Evolutionary conservation across 2,888 invertebrate species (phyloP).

Genomic region (Ditula angustiorana): DNA sequence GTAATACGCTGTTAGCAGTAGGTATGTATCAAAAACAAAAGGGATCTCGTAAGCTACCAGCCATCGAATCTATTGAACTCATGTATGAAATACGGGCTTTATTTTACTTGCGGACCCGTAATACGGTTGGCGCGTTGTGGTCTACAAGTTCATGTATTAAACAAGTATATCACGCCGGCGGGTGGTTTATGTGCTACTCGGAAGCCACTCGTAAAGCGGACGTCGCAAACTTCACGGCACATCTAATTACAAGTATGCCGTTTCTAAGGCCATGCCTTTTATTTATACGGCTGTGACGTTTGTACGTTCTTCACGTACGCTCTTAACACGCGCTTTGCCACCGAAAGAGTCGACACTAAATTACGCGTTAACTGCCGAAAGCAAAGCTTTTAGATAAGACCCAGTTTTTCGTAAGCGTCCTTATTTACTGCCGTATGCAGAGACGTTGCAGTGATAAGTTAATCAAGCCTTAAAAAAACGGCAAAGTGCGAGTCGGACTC

Average conservation of each 20-base stretch:
- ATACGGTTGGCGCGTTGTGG: slow-evolving; percentile 2
- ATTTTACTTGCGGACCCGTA: neutral
- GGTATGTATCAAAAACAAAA: slow-evolving; percentile 11
- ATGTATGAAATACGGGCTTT: slow-evolving; percentile 8
- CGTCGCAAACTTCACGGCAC: slow-evolving; percentile 13
- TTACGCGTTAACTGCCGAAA: neutral
- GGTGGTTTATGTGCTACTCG: slow-evolving; percentile 9
- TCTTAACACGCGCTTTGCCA: slow-evolving; percentile 15
- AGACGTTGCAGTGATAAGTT: too few species aligned
- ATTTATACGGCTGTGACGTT: slow-evolving; percentile 18
- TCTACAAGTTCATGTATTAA: slow-evolving; percentile 11
- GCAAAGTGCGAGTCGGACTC: too few species aligned
- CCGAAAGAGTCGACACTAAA: slow-evolving; percentile 1
- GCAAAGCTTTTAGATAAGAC: neutral
- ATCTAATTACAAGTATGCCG: slow-evolving; percentile 28
- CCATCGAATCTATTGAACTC: slow-evolving; percentile 4
- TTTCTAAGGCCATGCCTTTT: neutral
- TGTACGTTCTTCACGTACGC: slow-evolving; percentile 3
- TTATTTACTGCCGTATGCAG: too few species aligned
- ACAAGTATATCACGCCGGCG: slow-evolving; percentile 23
- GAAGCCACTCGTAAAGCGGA: slow-evolving; percentile 23
- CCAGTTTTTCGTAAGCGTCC: too few species aligned
- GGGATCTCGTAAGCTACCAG: slow-evolving; percentile 3
- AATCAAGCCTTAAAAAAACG: too few species aligned
- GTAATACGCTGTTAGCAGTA: neutral